phyloP scores from a whole-genome alignment of 1,140 invertebrate genomes.

The Aphelenchoides besseyi region DNA sequence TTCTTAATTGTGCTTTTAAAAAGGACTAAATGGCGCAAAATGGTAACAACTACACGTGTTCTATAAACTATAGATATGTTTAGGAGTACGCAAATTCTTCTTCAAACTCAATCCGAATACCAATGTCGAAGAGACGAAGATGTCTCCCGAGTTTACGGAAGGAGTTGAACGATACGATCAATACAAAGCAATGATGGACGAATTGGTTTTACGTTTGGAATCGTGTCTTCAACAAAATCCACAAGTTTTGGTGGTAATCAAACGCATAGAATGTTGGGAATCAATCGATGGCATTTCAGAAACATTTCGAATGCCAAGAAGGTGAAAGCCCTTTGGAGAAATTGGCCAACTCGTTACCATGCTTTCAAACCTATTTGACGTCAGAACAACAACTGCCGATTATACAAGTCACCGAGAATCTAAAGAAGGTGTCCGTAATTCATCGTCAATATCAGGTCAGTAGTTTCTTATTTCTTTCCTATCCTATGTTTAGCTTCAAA shows the following conservation, averaged over 20 bases:
- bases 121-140: constrained; percentile 31
- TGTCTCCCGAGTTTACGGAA: constrained; percentile 25
- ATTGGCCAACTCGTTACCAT: constrained; percentile 11
- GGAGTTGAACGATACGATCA: constrained; percentile 13
- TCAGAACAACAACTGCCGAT: not conserved
- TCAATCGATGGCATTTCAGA: constrained; percentile 21
- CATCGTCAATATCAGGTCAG: constrained; percentile 20
- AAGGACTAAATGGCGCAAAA: no score
- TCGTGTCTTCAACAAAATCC: constrained; percentile 30
- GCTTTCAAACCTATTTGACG: constrained; percentile 14
- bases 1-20: no score
- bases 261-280: not conserved
- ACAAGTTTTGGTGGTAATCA: constrained; percentile 1
- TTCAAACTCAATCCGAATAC: not conserved
- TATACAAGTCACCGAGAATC: constrained; percentile 7
- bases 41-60: no score
- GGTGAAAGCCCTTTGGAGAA: constrained; percentile 28
- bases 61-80: no score
- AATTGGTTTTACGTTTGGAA: constrained; percentile 16
- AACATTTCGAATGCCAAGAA: constrained; percentile 11
- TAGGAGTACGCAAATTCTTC: not conserved
- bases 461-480: not conserved
- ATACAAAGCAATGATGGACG: constrained; percentile 21
- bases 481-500: not conserved
- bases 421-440: constrained; percentile 19